Conservation (phyloP, 2,113 vertebrate species). For the Equus przewalskii region DNA sequence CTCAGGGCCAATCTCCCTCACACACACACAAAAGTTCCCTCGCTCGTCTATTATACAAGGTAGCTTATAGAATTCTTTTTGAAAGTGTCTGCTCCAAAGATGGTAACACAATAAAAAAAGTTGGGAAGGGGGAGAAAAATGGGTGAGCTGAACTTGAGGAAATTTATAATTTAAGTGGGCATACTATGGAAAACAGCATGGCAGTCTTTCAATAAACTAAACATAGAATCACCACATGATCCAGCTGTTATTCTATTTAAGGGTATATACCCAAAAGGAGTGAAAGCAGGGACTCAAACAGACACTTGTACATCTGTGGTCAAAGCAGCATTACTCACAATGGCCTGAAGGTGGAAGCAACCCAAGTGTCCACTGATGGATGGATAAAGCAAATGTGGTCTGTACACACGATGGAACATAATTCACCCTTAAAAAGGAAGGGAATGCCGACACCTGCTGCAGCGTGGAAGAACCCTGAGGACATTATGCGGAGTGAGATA, state of each 20-base stretch:
- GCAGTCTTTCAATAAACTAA: not conserved
- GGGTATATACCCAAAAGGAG: not conserved
- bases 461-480: not conserved
- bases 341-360: not conserved
- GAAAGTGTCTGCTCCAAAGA: not conserved
- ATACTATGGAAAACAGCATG: not conserved
- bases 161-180: not conserved
- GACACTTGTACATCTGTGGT: not conserved
- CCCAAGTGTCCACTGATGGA: not conserved
- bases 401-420: not conserved
- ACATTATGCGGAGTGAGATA: not conserved
- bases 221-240: not conserved
- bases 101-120: not conserved
- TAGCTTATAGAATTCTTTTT: not conserved
- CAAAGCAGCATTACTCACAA: not conserved
- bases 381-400: too few species aligned
- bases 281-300: too few species aligned
- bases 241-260: not conserved
- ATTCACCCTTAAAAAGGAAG: not conserved
- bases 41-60: not conserved
- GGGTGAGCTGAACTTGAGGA: not conserved
- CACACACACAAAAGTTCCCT: not conserved
- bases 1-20: too few species aligned
- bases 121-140: not conserved
- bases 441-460: not conserved